A percentile compares a stretch with the other conserved stretches of the same genome.
Evolutionary conservation across 2,113 vertebrate genomes (phyloP).

Genomic region (Lates calcarifer): DNA sequence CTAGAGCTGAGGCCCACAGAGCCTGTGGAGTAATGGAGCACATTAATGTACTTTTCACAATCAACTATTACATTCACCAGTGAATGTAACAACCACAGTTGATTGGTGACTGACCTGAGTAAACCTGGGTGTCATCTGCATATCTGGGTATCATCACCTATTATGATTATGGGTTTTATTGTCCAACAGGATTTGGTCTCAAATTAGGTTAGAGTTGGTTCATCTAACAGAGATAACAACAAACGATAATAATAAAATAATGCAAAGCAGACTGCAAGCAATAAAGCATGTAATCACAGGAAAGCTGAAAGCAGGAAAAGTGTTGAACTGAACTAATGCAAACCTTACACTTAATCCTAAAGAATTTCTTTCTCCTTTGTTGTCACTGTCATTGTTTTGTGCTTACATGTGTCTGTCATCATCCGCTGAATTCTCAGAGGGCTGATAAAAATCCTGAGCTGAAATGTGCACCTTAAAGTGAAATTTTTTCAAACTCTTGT

Average conservation of each 20-base stretch:
- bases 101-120: neutral
- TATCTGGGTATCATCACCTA: neutral
- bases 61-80: too few relatives aligned
- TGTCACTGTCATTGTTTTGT: conserved; percentile 18
- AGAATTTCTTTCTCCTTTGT: neutral
- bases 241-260: neutral
- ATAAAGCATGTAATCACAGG: neutral
- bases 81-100: too few relatives aligned
- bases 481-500: conserved; percentile 31
- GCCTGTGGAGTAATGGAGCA: too few relatives aligned
- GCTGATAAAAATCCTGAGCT: conserved; percentile 20
- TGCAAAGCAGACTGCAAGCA: neutral
- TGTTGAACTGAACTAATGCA: conserved; percentile 4
- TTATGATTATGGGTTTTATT: neutral
- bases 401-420: conserved; percentile 55
- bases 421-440: conserved; percentile 37
- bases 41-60: too few relatives aligned
- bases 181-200: neutral
- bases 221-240: neutral
- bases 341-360: neutral
- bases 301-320: neutral
- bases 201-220: neutral
- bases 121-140: neutral
- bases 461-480: conserved; percentile 29
- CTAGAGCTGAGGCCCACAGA: too few relatives aligned